Percentiles rank a stretch among this genome's conserved stretches.
These are phyloP conservation scores for Clytia hemisphaerica DNA, from an alignment of 30 jellyfish, hydroid and myxozoan genomes.

Conservation along the genomic window DNA sequence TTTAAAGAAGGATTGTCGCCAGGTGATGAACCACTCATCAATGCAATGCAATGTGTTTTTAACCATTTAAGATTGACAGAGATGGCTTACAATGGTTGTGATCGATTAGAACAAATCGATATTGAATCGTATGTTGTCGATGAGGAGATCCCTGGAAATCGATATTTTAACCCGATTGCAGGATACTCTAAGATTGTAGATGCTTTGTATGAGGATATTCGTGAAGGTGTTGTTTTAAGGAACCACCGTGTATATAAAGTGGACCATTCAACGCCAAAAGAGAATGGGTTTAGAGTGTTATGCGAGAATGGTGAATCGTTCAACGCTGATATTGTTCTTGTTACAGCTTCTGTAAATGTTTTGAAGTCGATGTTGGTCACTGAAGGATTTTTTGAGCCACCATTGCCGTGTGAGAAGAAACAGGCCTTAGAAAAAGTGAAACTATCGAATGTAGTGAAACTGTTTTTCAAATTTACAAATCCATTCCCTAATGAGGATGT, in stretches of 20 bases:
- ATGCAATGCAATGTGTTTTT: too few species aligned
- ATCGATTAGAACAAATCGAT: too few species aligned
- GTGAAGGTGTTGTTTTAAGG: too few species aligned
- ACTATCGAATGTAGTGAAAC: background rate
- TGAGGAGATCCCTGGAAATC: too few species aligned
- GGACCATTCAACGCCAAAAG: background rate
- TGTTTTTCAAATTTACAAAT: background rate
- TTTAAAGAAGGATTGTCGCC: too few species aligned
- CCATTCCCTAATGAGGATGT: background rate
- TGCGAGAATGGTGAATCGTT: background rate
- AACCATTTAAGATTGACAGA: too few species aligned
- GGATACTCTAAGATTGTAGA: conserved; percentile 5
- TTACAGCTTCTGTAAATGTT: conserved; percentile 15
- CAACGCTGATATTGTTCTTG: conserved; percentile 1
- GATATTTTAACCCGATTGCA: too few species aligned
- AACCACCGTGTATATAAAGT: conserved; percentile 3
- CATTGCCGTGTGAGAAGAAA: conserved; percentile 3
- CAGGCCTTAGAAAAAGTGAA: background rate
- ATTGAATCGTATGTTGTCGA: too few species aligned
- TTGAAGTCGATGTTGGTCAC: background rate
- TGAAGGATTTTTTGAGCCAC: background rate
- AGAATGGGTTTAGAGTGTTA: background rate
- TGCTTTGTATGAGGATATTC: background rate
- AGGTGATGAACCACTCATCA: too few species aligned
- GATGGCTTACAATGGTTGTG: too few species aligned